Conservation (phyloP, 2,797 vertebrate genomes). For the Podargus strigoides region DNA sequence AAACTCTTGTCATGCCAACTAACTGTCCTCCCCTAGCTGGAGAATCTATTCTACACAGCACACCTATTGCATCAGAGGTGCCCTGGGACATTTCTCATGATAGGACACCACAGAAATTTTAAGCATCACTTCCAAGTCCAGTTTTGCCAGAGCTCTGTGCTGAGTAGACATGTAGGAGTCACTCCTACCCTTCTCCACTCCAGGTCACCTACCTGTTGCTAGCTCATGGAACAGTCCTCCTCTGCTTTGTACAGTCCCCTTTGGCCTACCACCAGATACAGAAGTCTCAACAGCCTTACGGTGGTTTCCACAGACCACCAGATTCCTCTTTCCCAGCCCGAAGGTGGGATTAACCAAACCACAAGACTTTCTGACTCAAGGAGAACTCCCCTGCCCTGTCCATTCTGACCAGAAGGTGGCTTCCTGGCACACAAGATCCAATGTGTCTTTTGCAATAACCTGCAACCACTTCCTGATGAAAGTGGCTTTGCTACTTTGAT, state of each 20-base stretch:
- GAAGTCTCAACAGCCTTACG: background rate
- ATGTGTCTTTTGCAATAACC: background rate
- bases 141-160: background rate
- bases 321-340: background rate
- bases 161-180: fast-evolving
- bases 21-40: too few relatives aligned
- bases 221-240: background rate
- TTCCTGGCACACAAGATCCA: background rate
- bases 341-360: background rate
- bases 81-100: background rate
- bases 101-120: background rate
- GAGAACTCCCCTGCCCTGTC: background rate
- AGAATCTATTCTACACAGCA: background rate
- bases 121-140: background rate
- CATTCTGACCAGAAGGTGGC: background rate
- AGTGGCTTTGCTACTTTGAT: background rate
- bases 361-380: background rate
- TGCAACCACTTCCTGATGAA: background rate
- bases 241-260: background rate
- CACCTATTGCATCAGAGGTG: background rate
- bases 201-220: background rate
- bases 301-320: background rate
- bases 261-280: background rate
- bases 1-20: background rate
- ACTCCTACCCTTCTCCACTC: background rate